phyloP scores from a whole-genome alignment of 2,797 vertebrate genomes.

The Phalanger gymnotis region DNA sequence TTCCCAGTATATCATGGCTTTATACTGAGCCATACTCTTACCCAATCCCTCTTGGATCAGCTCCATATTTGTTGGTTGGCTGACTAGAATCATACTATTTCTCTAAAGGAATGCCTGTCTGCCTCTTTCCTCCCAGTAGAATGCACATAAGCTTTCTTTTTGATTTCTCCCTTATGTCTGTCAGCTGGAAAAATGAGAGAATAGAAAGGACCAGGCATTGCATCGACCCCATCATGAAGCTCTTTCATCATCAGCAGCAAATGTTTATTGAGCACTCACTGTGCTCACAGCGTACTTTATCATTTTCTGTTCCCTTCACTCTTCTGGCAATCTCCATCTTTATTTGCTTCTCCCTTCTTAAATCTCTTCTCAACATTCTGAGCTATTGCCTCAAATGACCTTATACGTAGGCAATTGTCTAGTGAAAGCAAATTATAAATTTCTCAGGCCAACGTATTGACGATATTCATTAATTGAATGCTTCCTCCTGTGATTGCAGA shows the following conservation, averaged over 20 bases:
- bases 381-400: not conserved
- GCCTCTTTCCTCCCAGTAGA: constrained; percentile 56
- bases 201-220: constrained; percentile 32
- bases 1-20: constrained; percentile 50
- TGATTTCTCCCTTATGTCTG: constrained; percentile 71
- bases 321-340: not conserved
- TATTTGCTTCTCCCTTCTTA: constrained; percentile 33
- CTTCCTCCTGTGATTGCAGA: not conserved
- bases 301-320: constrained; percentile 52
- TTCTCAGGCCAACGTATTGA: not conserved
- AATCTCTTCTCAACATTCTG: constrained; percentile 32
- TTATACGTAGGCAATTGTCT: constrained; percentile 1
- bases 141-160: constrained; percentile 62
- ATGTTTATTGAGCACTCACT: constrained; percentile 51
- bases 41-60: constrained; percentile 67
- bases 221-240: constrained; percentile 62
- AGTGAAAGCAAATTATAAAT: not conserved
- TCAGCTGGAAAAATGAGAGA: constrained; percentile 63
- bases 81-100: constrained; percentile 58
- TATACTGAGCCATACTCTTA: constrained; percentile 54
- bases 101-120: constrained; percentile 76
- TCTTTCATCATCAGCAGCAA: constrained; percentile 65
- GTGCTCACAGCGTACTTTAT: constrained; percentile 27
- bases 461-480: not conserved
- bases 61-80: constrained; percentile 67